These are phyloP conservation scores for Drosophila burlai DNA, from an alignment of 1,140 invertebrate species.

Conservation along the genomic window DNA sequence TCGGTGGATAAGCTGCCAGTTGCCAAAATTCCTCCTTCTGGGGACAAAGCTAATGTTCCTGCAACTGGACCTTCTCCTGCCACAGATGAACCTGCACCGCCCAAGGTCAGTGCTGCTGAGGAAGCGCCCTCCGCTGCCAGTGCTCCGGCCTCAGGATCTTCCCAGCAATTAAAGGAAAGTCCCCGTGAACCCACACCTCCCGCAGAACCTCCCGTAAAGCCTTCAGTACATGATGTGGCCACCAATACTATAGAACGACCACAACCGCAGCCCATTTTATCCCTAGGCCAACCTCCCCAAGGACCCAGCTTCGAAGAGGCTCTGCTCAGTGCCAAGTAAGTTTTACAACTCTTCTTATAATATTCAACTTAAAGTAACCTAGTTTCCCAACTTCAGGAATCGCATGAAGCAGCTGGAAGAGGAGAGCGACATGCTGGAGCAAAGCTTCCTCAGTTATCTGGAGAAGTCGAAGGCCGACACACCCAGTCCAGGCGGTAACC, in stretches of 20 bases:
- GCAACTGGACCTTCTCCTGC: not conserved
- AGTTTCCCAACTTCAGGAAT: conserved; percentile 37
- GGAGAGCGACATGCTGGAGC: conserved; percentile 76
- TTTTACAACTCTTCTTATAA: not conserved
- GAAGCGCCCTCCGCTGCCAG: not conserved
- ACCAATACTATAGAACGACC: conserved; percentile 37
- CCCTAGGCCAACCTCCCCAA: not conserved
- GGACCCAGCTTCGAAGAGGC: conserved; percentile 58
- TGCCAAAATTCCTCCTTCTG: too few species aligned
- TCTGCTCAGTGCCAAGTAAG: conserved; percentile 61
- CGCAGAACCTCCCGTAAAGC: not conserved
- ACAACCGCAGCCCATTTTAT: not conserved
- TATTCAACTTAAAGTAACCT: too few species aligned
- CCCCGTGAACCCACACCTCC: not conserved
- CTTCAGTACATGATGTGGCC: conserved; percentile 15
- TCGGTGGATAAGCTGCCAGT: not conserved
- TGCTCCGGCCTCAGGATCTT: not conserved
- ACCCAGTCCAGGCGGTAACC: conserved; percentile 17
- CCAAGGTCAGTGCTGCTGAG: not conserved
- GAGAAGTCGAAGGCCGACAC: conserved; percentile 42
- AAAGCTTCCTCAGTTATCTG: conserved; percentile 70
- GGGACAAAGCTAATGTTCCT: not conserved
- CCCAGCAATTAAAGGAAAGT: not conserved
- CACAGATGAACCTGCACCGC: not conserved
- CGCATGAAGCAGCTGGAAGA: conserved; percentile 76